Evolutionary conservation across 2,797 vertebrate species (phyloP).

Genomic region (Chromobotia macracanthus): DNA sequence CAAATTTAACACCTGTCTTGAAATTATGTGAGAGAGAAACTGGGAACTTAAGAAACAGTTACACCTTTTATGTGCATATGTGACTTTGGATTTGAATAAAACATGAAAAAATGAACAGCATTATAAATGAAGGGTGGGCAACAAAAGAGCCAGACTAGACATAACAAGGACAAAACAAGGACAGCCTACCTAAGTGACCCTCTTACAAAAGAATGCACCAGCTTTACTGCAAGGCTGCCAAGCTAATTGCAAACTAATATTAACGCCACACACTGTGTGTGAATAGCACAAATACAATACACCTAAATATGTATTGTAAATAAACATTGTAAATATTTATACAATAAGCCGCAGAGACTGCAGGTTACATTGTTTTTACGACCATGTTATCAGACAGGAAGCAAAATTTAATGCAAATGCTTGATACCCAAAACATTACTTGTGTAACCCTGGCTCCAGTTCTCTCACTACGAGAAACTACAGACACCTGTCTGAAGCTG

Average conservation of each 20-base stretch:
- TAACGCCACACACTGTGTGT: background rate
- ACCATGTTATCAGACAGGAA: background rate
- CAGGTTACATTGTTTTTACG: background rate
- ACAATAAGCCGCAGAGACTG: background rate
- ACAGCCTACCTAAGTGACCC: constrained; percentile 24
- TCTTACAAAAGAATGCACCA: background rate
- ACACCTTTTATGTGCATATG: background rate
- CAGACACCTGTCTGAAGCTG: no score
- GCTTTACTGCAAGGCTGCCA: background rate
- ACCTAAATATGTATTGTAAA: no score
- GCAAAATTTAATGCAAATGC: background rate
- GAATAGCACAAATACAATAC: background rate
- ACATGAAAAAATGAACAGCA: constrained; percentile 63
- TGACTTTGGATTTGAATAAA: constrained; percentile 65
- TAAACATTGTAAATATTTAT: no score
- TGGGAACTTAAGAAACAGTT: background rate
- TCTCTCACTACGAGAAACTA: no score
- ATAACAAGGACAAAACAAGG: constrained; percentile 61
- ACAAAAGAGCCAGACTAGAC: constrained; percentile 41
- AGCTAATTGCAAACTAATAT: background rate
- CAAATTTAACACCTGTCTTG: background rate
- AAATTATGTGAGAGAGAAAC: background rate
- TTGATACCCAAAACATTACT: background rate
- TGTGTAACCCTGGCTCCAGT: no score
- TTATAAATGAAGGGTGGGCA: constrained; percentile 31